A percentile compares a stretch with the other conserved stretches of the same genome.
Evolutionary conservation across 2,888 invertebrate species (phyloP).

Genomic region (Serripes groenlandicus): DNA sequence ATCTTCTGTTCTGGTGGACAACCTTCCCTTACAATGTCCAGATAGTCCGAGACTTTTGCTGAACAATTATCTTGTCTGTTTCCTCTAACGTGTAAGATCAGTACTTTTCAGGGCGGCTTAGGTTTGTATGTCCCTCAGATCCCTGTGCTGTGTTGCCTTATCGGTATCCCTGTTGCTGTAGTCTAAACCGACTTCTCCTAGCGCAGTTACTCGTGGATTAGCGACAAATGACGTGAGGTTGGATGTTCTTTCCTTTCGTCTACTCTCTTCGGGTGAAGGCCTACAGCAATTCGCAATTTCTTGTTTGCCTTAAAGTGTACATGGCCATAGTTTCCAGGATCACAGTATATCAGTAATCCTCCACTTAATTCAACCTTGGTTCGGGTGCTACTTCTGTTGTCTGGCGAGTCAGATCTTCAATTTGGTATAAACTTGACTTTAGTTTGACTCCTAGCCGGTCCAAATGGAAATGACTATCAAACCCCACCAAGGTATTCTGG

Average conservation of each 20-base stretch:
- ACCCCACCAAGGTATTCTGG: not conserved
- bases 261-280: conserved; percentile 7
- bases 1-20: not conserved
- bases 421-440: not conserved
- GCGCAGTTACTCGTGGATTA: not conserved
- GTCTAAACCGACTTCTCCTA: conserved; percentile 4
- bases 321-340: conserved; percentile 4
- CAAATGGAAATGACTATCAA: conserved; percentile 2
- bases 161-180: not conserved
- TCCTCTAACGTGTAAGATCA: not conserved
- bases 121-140: not conserved
- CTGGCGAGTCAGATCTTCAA: not conserved
- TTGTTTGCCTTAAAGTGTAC: not conserved
- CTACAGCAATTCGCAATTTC: conserved; percentile 4
- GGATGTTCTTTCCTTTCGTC: not conserved
- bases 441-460: not conserved
- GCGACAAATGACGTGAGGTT: not conserved
- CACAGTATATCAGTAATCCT: conserved; percentile 10
- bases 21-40: not conserved
- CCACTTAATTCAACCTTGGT: not conserved
- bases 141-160: not conserved
- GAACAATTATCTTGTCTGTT: not conserved
- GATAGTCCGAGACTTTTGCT: not conserved
- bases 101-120: not conserved
- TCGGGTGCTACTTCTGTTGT: not conserved